phyloP scores from a whole-genome alignment of 2,797 vertebrate genomes.

The Merluccius polli region DNA sequence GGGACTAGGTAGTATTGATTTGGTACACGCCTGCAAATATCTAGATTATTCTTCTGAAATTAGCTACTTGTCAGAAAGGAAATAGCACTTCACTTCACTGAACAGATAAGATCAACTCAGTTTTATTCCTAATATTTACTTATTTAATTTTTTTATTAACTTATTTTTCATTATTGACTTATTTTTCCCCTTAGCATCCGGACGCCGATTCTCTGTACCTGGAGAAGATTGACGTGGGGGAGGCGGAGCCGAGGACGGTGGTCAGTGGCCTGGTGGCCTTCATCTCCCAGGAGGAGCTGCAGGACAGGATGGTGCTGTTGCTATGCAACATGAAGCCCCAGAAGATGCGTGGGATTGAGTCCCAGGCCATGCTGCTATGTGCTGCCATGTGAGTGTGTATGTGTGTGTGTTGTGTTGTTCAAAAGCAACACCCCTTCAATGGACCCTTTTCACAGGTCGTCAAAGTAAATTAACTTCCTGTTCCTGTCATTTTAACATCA shows the following conservation, averaged over 20 bases:
- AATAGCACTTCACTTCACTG: no score
- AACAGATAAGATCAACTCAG: background rate
- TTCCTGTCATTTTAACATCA: no score
- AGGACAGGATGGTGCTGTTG: conserved; percentile 86
- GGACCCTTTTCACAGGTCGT: no score
- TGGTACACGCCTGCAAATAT: background rate
- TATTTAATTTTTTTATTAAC: no score
- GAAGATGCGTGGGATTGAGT: conserved; percentile 97
- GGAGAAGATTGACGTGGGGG: conserved; percentile 92
- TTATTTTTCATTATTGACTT: no score
- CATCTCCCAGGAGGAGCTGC: conserved; percentile 81
- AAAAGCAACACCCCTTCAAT: background rate
- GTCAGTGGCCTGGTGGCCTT: conserved; percentile 93
- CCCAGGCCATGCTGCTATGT: conserved; percentile 95
- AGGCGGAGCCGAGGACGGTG: conserved; percentile 85
- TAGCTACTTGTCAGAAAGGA: no score
- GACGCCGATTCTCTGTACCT: conserved; percentile 91
- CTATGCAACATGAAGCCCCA: conserved; percentile 95
- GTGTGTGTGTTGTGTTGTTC: conserved; percentile 40
- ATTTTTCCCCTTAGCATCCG: conserved; percentile 77
- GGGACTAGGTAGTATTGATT: background rate
- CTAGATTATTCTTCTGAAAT: no score
- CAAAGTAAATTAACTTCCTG: no score
- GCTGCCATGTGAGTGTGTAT: conserved; percentile 80
- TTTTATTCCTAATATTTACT: no score